A percentile compares a stretch with the other conserved stretches of the same genome.
These are phyloP conservation scores for Brassicogethes aeneus DNA, from an alignment of 2,888 invertebrate species.

Conservation along the genomic window DNA sequence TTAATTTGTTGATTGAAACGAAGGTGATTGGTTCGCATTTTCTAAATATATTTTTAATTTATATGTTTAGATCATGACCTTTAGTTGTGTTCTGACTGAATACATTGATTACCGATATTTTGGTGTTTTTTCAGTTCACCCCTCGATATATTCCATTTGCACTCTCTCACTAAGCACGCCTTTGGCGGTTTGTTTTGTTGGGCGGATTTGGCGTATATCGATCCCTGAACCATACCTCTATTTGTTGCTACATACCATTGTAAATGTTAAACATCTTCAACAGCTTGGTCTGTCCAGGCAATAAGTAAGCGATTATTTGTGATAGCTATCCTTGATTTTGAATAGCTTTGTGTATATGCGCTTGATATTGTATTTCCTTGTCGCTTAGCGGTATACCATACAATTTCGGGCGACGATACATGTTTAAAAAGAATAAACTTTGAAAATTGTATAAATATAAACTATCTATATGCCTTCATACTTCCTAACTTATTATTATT, in stretches of 20 bases:
- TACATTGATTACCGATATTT: conserved; percentile 18
- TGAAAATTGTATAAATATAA: conserved; percentile 38
- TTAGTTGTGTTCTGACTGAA: conserved; percentile 30
- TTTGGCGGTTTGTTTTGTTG: not conserved
- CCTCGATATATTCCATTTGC: conserved; percentile 16
- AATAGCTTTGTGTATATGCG: conserved; percentile 32
- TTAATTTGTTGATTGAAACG: conserved; percentile 24
- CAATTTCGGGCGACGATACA: conserved; percentile 24
- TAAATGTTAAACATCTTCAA: conserved; percentile 35
- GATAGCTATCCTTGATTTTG: conserved; percentile 37
- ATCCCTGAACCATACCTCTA: conserved; percentile 19
- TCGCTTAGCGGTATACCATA: conserved; percentile 11
- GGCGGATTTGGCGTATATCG: conserved; percentile 13
- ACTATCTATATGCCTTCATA: conserved; percentile 45
- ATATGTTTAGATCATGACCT: conserved; percentile 21
- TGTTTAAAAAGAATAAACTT: conserved; percentile 30
- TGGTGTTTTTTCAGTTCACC: conserved; percentile 19
- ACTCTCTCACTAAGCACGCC: too few species aligned
- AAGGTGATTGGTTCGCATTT: conserved; percentile 30
- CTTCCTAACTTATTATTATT: conserved; percentile 42
- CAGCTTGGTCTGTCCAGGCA: conserved; percentile 27
- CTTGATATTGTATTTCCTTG: conserved; percentile 24
- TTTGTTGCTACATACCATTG: conserved; percentile 24
- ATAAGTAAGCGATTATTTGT: conserved; percentile 34
- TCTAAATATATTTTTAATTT: conserved; percentile 30